A percentile compares a stretch with the other conserved stretches of the same genome.
Conservation (phyloP, 2,888 invertebrate species). For the Epinotia brunnichana region DNA sequence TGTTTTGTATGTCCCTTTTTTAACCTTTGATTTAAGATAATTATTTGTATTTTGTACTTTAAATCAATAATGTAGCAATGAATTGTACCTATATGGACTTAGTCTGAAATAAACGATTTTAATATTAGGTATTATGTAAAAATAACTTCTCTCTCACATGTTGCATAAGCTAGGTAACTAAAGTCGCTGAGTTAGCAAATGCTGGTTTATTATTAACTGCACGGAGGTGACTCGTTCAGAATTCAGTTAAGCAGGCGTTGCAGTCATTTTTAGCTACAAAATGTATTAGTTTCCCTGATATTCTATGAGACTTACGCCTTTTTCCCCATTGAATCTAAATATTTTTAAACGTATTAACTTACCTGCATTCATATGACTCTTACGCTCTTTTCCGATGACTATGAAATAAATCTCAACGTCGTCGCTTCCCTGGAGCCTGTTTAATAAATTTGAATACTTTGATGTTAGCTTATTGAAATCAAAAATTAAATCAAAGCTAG, state of each 20-base stretch:
- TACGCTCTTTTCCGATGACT: constrained; percentile 1
- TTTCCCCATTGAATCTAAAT: background rate
- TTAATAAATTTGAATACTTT: constrained; percentile 34
- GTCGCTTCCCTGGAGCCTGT: constrained; percentile 11
- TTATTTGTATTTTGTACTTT: no score
- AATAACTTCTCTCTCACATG: background rate
- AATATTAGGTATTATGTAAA: no score
- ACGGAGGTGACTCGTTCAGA: constrained; percentile 21
- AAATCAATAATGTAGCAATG: no score
- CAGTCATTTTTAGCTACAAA: constrained; percentile 1
- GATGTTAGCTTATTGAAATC: background rate
- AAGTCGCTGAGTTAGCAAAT: constrained; percentile 19
- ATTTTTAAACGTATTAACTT: background rate
- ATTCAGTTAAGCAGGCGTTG: constrained; percentile 36
- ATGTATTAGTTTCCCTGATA: background rate
- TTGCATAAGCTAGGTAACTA: background rate
- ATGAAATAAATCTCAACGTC: background rate
- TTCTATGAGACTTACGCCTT: background rate
- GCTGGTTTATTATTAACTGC: constrained; percentile 35
- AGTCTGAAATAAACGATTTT: no score
- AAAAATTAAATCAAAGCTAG: background rate
- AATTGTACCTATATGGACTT: no score
- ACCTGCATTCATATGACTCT: background rate
- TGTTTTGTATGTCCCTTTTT: no score
- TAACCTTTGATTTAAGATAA: no score